These are phyloP conservation scores for Onychostoma macrolepis DNA, from an alignment of 2,113 vertebrate genomes.

Conservation along the genomic window DNA sequence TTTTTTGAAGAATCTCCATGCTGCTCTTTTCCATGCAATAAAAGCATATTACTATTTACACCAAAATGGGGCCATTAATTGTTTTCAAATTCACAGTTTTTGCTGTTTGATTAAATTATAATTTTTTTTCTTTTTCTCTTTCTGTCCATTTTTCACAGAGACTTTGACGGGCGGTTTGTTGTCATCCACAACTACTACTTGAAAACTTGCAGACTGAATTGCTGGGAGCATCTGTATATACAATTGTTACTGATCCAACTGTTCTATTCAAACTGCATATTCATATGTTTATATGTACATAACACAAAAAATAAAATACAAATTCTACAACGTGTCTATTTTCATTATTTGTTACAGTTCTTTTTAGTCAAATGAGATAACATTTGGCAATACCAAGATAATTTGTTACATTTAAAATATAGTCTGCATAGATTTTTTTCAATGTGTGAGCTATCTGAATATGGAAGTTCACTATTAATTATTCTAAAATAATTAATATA, in stretches of 20 bases:
- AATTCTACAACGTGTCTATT: neutral
- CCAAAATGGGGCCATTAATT: neutral
- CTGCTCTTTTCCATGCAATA: neutral
- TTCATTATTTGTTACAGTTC: neutral
- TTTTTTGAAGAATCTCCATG: neutral
- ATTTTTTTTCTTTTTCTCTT: neutral
- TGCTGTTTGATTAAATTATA: neutral
- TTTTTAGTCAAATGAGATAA: neutral
- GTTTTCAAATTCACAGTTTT: neutral
- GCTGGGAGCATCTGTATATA: slow-evolving; percentile 35
- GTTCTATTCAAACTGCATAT: neutral
- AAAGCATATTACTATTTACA: neutral
- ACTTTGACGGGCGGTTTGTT: slow-evolving; percentile 31
- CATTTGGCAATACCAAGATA: neutral
- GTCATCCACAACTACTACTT: slow-evolving; percentile 36
- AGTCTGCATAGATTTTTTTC: neutral
- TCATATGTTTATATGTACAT: slow-evolving; percentile 54
- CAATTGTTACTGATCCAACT: slow-evolving; percentile 15
- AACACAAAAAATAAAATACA: slow-evolving; percentile 11
- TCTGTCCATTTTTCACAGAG: slow-evolving; percentile 40
- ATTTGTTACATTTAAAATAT: neutral
- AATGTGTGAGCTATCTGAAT: neutral
- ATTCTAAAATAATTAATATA: neutral
- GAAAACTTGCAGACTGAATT: slow-evolving; percentile 60
- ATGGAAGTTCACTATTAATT: neutral